A percentile compares a stretch with the other conserved stretches of the same genome.
phyloP scores from a whole-genome alignment of 1,140 invertebrate species.

The Arctopsyche grandis region DNA sequence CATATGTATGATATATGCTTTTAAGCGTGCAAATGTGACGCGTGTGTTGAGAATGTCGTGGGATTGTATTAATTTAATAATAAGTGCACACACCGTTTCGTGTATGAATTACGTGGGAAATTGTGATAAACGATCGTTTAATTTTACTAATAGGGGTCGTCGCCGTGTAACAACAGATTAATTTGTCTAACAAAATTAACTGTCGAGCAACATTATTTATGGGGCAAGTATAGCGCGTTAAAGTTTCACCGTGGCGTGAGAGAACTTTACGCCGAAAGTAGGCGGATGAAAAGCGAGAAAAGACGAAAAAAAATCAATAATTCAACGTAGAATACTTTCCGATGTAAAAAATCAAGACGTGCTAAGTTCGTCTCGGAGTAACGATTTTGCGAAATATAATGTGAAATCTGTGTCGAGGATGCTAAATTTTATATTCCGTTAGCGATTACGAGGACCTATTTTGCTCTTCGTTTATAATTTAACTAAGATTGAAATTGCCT shows the following conservation, averaged over 20 bases:
- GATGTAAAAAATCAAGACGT: background rate
- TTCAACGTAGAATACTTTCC: background rate
- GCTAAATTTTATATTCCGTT: background rate
- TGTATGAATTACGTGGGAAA: conserved; percentile 4
- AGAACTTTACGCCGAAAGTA: too few species aligned
- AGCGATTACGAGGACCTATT: background rate
- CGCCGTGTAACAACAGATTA: conserved; percentile 21
- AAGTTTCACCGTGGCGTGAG: too few species aligned
- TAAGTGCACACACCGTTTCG: conserved; percentile 11
- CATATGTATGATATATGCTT: too few species aligned
- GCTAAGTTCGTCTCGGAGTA: too few species aligned
- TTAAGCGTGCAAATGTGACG: too few species aligned
- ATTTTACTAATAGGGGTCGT: conserved; percentile 18
- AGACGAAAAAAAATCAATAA: too few species aligned
- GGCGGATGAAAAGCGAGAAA: too few species aligned
- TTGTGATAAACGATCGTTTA: conserved; percentile 31
- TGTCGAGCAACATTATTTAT: conserved; percentile 3
- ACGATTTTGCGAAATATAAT: too few species aligned
- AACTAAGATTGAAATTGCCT: background rate
- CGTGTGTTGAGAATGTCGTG: too few species aligned
- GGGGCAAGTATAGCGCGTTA: background rate
- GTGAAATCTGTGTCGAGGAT: background rate
- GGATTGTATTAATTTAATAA: conserved; percentile 11
- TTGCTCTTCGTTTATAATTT: background rate
- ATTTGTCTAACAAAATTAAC: conserved; percentile 27